Percentiles rank a stretch among this genome's conserved stretches.
Evolutionary conservation across 2,888 invertebrate genomes (phyloP).

Genomic region (Antitype chi): DNA sequence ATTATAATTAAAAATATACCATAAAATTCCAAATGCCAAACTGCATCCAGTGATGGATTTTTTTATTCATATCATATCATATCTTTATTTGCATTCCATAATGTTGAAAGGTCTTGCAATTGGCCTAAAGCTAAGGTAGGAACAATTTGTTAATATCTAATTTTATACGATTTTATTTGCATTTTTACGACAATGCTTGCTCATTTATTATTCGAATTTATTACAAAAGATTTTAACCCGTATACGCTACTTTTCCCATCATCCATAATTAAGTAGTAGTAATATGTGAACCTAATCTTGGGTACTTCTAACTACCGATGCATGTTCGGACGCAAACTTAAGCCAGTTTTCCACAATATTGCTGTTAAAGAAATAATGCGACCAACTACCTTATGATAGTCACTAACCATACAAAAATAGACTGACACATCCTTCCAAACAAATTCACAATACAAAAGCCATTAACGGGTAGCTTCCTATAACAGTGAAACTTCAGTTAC

Average conservation of each 20-base stretch:
- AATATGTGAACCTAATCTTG: not conserved
- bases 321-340: not conserved
- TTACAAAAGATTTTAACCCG: no score
- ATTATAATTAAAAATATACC: no score
- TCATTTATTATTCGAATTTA: no score
- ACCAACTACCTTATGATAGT: constrained; percentile 1
- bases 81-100: no score
- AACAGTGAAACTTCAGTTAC: constrained; percentile 59
- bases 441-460: constrained; percentile 47
- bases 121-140: no score
- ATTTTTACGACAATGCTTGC: no score
- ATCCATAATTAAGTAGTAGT: not conserved
- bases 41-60: no score
- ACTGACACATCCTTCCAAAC: constrained; percentile 45
- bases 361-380: not conserved
- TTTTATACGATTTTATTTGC: no score
- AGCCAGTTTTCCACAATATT: not conserved
- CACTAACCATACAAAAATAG: not conserved
- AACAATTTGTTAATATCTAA: no score
- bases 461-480: constrained; percentile 56
- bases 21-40: no score
- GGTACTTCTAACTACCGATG: not conserved
- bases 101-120: no score
- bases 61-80: no score
- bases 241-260: not conserved